Conservation (phyloP, 2,888 invertebrate species). For the Nomada fabriciana region DNA sequence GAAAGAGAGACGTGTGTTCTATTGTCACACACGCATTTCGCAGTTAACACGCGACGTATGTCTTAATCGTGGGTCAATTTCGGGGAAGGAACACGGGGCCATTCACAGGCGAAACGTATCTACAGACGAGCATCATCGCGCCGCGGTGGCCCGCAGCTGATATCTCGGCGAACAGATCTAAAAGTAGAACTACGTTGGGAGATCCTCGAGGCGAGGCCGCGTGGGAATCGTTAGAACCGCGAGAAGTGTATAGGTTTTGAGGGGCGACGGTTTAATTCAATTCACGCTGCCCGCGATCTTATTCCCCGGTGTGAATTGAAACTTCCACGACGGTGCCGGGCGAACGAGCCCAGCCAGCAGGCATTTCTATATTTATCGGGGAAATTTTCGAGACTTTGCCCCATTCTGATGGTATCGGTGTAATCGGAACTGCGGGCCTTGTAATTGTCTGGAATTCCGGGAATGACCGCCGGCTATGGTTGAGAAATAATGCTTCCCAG, state of each 20-base stretch:
- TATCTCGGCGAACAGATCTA: conserved; percentile 65
- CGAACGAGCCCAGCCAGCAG: conserved; percentile 5
- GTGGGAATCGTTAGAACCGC: conserved; percentile 69
- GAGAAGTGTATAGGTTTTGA: conserved; percentile 30
- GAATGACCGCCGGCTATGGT: background rate
- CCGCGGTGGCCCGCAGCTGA: conserved; percentile 33
- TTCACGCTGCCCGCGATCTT: conserved; percentile 54
- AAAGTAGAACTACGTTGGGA: conserved; percentile 70
- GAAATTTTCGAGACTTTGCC: background rate
- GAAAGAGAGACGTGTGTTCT: background rate
- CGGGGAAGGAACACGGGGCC: conserved; percentile 1
- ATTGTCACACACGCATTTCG: background rate
- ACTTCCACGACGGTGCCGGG: conserved; percentile 7
- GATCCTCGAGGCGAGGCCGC: conserved; percentile 59
- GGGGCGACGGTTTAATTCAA: conserved; percentile 61
- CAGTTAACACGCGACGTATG: background rate
- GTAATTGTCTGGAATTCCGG: conserved; percentile 9
- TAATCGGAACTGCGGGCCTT: background rate
- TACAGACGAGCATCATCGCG: conserved; percentile 43
- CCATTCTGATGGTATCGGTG: background rate
- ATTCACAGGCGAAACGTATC: background rate
- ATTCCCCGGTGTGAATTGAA: conserved; percentile 60
- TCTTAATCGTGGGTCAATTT: conserved; percentile 57
- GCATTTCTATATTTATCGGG: conserved; percentile 29
- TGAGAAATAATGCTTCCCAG: background rate